phyloP scores from a whole-genome alignment of 2,888 invertebrate genomes.

The Drosophila cognata region DNA sequence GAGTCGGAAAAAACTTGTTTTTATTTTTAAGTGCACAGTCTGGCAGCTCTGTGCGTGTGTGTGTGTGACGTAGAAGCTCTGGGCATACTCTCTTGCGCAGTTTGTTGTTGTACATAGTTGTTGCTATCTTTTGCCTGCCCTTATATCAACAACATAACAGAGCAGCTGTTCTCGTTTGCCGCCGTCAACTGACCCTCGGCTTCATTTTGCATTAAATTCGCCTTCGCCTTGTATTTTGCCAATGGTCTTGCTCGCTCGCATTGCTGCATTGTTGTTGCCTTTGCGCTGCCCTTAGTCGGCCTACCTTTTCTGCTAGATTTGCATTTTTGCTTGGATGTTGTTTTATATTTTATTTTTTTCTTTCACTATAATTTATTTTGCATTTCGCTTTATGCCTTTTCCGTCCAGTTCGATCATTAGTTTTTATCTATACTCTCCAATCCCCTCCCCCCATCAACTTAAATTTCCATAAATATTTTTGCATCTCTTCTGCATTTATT shows the following conservation, averaged over 20 bases:
- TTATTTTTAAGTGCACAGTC: slow-evolving; percentile 42
- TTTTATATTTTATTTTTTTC: slow-evolving; percentile 12
- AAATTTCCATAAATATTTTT: slow-evolving; percentile 48
- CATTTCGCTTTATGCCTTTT: slow-evolving; percentile 52
- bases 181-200: slow-evolving; percentile 51
- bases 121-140: slow-evolving; percentile 47
- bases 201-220: slow-evolving; percentile 53
- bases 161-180: slow-evolving; percentile 57
- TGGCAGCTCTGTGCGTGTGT: slow-evolving; percentile 13
- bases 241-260: slow-evolving; percentile 8
- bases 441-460: slow-evolving; percentile 4
- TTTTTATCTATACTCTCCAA: slow-evolving; percentile 47
- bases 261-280: slow-evolving; percentile 2
- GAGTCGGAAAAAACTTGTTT: slow-evolving; percentile 52
- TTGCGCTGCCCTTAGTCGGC: slow-evolving; percentile 36
- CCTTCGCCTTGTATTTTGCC: slow-evolving; percentile 48
- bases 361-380: slow-evolving; percentile 50
- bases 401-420: slow-evolving; percentile 47
- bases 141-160: slow-evolving; percentile 32
- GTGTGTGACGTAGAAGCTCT: slow-evolving; percentile 4
- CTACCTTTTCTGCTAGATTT: slow-evolving; percentile 52
- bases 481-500: slow-evolving; percentile 18
- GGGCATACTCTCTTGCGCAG: slow-evolving; percentile 22
- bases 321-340: slow-evolving; percentile 40
- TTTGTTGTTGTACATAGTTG: slow-evolving; percentile 6